phyloP scores from a whole-genome alignment of 2,113 vertebrate species.

The Petaurus breviceps region DNA sequence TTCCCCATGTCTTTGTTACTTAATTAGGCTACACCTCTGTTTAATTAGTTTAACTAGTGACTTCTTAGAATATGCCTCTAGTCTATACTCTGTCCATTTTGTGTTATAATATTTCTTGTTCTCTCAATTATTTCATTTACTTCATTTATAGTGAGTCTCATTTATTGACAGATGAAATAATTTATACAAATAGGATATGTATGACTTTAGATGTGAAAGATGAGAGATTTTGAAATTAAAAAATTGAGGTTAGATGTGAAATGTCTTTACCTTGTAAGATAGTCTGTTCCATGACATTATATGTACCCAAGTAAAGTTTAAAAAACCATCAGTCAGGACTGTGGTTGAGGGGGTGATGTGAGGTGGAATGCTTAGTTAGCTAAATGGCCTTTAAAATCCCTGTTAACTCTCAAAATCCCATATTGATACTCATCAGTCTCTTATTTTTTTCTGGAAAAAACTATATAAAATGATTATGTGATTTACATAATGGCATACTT shows the following conservation, averaged over 20 bases:
- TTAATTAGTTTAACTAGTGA: background rate
- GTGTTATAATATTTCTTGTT: background rate
- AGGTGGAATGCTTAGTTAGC: background rate
- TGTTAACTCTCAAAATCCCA: background rate
- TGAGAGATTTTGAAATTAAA: background rate
- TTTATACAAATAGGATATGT: background rate
- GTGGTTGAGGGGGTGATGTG: background rate
- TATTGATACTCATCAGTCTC: background rate
- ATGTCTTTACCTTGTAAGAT: background rate
- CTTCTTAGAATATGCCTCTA: background rate
- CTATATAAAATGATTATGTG: background rate
- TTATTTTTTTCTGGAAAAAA: background rate
- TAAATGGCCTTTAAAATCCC: background rate
- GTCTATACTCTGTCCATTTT: background rate
- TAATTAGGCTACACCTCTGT: constrained; percentile 24
- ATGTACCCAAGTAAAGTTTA: background rate
- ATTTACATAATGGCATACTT: background rate
- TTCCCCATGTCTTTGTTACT: constrained; percentile 18
- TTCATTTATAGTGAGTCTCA: background rate
- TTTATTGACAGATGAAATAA: background rate
- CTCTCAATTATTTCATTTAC: background rate
- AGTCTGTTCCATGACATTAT: background rate
- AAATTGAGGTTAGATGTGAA: background rate
- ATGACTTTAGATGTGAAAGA: constrained; percentile 13
- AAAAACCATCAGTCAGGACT: background rate